These are phyloP conservation scores for Megalops atlanticus DNA, from an alignment of 2,113 vertebrate genomes.

Conservation along the genomic window DNA sequence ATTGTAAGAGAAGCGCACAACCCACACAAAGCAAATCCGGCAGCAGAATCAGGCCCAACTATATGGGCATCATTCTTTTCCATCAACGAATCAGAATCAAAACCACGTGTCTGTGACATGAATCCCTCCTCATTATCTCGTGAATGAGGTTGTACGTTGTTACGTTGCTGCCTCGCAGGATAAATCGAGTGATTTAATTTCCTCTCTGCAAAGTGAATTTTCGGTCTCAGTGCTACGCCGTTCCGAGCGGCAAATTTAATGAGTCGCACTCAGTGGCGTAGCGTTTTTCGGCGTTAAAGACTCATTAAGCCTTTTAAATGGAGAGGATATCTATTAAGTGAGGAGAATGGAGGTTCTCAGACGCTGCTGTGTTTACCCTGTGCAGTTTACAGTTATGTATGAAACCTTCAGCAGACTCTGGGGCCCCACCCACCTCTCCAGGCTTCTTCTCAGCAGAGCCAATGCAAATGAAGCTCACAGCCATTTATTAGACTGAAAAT, in stretches of 20 bases:
- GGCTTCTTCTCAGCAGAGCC: too few species aligned
- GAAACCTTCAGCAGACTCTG: too few species aligned
- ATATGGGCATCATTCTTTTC: background rate
- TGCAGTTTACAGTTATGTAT: too few species aligned
- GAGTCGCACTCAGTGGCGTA: background rate
- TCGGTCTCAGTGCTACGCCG: background rate
- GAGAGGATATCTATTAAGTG: too few species aligned
- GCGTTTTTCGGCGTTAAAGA: background rate
- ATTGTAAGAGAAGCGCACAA: background rate
- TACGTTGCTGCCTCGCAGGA: background rate
- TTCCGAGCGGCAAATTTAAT: background rate
- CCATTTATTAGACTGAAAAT: too few species aligned
- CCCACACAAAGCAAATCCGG: too few species aligned
- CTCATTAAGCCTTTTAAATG: background rate
- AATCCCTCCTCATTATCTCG: background rate
- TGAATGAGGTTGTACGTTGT: background rate
- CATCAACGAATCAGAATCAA: background rate
- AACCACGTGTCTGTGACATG: background rate
- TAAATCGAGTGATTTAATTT: background rate
- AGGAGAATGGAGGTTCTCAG: too few species aligned
- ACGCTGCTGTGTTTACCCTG: too few species aligned
- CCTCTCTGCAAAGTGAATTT: background rate
- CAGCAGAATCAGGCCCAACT: too few species aligned
- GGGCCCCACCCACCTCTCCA: too few species aligned
- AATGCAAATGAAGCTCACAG: too few species aligned